Base-by-base conservation (phyloP, 2,797 vertebrate species). In the Sebastes hopkinsi region DNA sequence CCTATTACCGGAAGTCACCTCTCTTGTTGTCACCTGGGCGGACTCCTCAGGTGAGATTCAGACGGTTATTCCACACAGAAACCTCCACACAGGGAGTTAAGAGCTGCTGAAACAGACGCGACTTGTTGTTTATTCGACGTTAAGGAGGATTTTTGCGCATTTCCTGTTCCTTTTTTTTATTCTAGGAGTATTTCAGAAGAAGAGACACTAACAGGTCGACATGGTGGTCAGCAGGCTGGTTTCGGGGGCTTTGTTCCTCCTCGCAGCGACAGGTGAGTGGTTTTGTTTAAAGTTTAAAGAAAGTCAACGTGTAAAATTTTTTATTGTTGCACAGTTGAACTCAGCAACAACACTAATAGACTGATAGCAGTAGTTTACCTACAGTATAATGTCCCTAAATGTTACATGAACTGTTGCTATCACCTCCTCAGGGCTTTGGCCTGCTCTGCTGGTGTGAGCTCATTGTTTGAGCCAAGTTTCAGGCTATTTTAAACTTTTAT, bases 211-310 rank as follows among this genome's bases (percentile, higher is more conserved):
- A 25, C 14, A 3, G 22, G 38, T 23, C 70, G 75, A 77, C 73
- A 96, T 96, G 95, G 22, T 75, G 6, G 9, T 14, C 46, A 32
- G 54, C 23, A 25, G 52, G 14, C 14, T 92, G 61, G 61, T 93
- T 50, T 90, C 92, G 74, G 72, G 89, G 65, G 76, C 90, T 75
- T 81, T 95, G 84, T 89, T 93, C 68, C 6, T 87, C 0, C 67
- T 60, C 46, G 67, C 89, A 11, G 67, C 80, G 14, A 84, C 94
- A 90, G 95, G 95, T 96, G 87, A 88, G 94, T 38, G 14, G 0
- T 0, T 30, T 65, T 30, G 0, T 10, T 18, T 16, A 4, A 4
- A 8, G 8, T 42, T 59, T 38, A 1, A 18, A 34, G 5, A 32
- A 11, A 42, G 14, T 23, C 2, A 3, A n/a, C 23, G 1, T 5